Evolutionary conservation across 2,797 vertebrate species (phyloP), one percentile per base, ranked within the genome.

Genomic region (Vireo griseus): DNA sequence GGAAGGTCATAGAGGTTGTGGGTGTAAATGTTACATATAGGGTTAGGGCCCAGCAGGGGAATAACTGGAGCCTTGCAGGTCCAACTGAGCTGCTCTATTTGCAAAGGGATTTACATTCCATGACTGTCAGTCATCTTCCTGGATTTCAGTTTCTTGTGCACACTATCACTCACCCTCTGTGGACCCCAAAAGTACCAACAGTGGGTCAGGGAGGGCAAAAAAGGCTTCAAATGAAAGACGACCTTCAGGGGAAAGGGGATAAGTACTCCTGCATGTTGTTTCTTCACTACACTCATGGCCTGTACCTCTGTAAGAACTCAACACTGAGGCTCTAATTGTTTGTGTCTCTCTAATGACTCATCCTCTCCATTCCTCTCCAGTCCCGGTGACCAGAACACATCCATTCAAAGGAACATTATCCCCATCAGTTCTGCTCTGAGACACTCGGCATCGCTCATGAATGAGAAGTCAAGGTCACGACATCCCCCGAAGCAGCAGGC

Each of bases 391-490:
- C 88, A 87, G 74, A 69, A 75, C 88, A 65, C 95, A 87, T 96
- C 80, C 52, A 75, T 95, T 65, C 90, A 68, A 39, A 82, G 52
- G 47, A 88, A 45, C 89, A 91, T 90, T 84, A 93, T 25, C 39
- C 18, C 42, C 0, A 2, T 82, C 90, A 59, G 90, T 94, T 95
- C 90, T 76, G 90, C 91, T 92, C 79, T 25, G 11, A 50, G 72
- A 87, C 68, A 6, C 86, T 47, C 61, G 10, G 54, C 86, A 88
- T 88, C 45, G 4, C 86, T 95, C 92, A 90, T 19, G 62, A 21
- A 1, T 7, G 1, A 78, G 44, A 58, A 61, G 45, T 72, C 89
- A 92, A 97, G 66, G 75, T 95, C 74, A 84, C 2, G 12, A 31
- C 80, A 94, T 29, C 59, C 63, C 37, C n/a, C 9, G 42, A 42